Percentiles rank a stretch among this genome's conserved stretches.
phyloP scores from a whole-genome alignment of 2,113 vertebrate species.

The Channa maculata region DNA sequence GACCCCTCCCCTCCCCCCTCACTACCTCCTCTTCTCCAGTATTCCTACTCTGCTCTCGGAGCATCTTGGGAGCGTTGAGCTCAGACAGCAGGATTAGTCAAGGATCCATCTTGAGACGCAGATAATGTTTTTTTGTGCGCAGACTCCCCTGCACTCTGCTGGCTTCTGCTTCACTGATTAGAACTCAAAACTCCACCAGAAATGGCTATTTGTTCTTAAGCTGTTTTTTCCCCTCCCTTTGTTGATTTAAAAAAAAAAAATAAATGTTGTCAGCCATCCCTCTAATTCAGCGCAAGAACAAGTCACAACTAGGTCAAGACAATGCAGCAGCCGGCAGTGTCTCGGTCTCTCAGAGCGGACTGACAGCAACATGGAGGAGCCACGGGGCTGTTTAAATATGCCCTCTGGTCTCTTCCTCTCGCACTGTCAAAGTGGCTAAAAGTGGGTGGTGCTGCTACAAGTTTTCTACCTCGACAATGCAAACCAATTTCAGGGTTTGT shows the following conservation, averaged over 20 bases:
- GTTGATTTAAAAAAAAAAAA: slow-evolving; percentile 39
- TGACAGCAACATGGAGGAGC: slow-evolving; percentile 77
- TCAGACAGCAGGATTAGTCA: slow-evolving; percentile 85
- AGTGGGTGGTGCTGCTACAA: slow-evolving; percentile 65
- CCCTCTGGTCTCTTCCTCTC: slow-evolving; percentile 66
- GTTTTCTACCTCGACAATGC: slow-evolving; percentile 52
- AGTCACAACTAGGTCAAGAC: slow-evolving; percentile 82
- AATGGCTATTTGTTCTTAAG: slow-evolving; percentile 78
- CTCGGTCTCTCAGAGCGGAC: slow-evolving; percentile 56
- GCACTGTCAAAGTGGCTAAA: slow-evolving; percentile 56
- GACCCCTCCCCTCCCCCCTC: slow-evolving; percentile 42
- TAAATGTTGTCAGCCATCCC: slow-evolving; percentile 73
- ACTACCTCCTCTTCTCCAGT: slow-evolving; percentile 66
- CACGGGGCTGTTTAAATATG: slow-evolving; percentile 75
- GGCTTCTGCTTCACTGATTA: slow-evolving; percentile 78
- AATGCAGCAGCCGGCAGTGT: slow-evolving; percentile 60
- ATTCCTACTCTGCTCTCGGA: slow-evolving; percentile 71
- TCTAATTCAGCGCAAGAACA: slow-evolving; percentile 68
- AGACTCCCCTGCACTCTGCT: slow-evolving; percentile 73
- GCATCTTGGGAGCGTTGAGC: slow-evolving; percentile 82
- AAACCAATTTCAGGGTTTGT: slow-evolving; percentile 49
- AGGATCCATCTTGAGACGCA: slow-evolving; percentile 85
- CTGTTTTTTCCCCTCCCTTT: slow-evolving; percentile 68
- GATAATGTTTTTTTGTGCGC: slow-evolving; percentile 80
- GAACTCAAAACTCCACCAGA: slow-evolving; percentile 74